Evolutionary conservation across 1,140 invertebrate genomes (phyloP), one percentile per base, ranked within the genome.

Genomic region (Caenorhabditis latens): DNA sequence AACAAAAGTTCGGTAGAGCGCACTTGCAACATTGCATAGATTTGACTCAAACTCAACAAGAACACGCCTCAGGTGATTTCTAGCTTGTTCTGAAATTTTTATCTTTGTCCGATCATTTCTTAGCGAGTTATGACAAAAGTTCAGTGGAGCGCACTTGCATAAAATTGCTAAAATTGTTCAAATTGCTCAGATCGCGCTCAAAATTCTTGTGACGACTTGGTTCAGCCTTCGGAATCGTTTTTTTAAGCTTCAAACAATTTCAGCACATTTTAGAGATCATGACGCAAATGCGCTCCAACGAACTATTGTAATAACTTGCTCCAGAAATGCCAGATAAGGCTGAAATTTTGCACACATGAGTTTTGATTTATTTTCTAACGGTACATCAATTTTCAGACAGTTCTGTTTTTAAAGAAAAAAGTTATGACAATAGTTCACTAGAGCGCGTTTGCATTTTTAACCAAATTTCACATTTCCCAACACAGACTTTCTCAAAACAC

Each of bases 401-500:
- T n/a, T 58, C 8, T 2, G 11, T 9, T 8, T 32, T 11, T 1
- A 32, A 11, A 32, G 19, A 63, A 71, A 14, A 13, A n/a, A 71
- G 11, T 14, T 19, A 14, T 14, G n/a, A 4, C 4, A 71, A 21
- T 48, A 46, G 13, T 48, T 46, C 65, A 71, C 14, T 71, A 32
- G 63, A 67, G 63, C 63, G 40, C 63, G 40, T 67, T 67, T 67
- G 32, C 32, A 42, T 9, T 40, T 13, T 40, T 24, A 67, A 61
- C 58, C 11, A 40, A 40, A 21, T 67, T 67, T 67, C 32, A 67
- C 63, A 65, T 40, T 65, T 65, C 21, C 2, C 32, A 32, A 32
- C 32, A 32, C 61, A 16, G 11, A 50, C 8, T 58, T 63, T 63
- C 71, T 21, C 71, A 13, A 79, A 79, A 21, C 71, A 79, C 71